Percentiles rank a stretch among this genome's conserved stretches.
These are phyloP conservation scores for Chymomyza costata DNA, from an alignment of 1,140 invertebrate genomes.

Conservation along the genomic window DNA sequence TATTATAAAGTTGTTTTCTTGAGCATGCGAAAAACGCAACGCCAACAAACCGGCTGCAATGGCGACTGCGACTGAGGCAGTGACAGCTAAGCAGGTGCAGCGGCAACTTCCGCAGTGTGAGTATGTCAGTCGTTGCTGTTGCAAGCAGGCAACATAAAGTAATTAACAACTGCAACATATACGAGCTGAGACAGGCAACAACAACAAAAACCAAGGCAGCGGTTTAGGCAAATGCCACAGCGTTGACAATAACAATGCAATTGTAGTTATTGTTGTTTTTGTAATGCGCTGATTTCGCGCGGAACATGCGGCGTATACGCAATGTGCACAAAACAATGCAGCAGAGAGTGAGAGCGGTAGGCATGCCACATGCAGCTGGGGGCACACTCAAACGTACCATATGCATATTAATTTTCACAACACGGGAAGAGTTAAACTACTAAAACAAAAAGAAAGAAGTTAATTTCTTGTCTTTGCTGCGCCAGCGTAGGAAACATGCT, in stretches of 20 bases:
- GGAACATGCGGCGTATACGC: slow-evolving; percentile 57
- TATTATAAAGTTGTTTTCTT: slow-evolving; percentile 60
- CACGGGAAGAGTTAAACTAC: slow-evolving; percentile 5
- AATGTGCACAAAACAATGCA: slow-evolving; percentile 15
- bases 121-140: slow-evolving; percentile 7
- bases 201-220: slow-evolving; percentile 34
- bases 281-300: slow-evolving; percentile 51
- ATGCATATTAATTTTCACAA: slow-evolving; percentile 5
- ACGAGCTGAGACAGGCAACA: slow-evolving; percentile 18
- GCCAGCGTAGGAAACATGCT: slow-evolving; percentile 59
- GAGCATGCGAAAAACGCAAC: slow-evolving; percentile 1
- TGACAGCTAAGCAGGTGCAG: slow-evolving; percentile 57
- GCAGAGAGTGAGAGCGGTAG: slow-evolving; percentile 23
- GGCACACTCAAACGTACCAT: not conserved
- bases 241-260: slow-evolving; percentile 69
- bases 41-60: slow-evolving; percentile 26
- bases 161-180: slow-evolving; percentile 63
- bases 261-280: slow-evolving; percentile 40
- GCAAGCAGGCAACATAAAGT: slow-evolving; percentile 56
- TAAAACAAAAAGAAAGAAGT: no score
- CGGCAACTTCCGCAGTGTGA: slow-evolving; percentile 61
- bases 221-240: slow-evolving; percentile 46
- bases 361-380: slow-evolving; percentile 34
- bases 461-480: slow-evolving; percentile 1
- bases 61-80: slow-evolving; percentile 32